Evolutionary conservation across 2,888 invertebrate genomes (phyloP).

Genomic region (Spodoptera exigua): DNA sequence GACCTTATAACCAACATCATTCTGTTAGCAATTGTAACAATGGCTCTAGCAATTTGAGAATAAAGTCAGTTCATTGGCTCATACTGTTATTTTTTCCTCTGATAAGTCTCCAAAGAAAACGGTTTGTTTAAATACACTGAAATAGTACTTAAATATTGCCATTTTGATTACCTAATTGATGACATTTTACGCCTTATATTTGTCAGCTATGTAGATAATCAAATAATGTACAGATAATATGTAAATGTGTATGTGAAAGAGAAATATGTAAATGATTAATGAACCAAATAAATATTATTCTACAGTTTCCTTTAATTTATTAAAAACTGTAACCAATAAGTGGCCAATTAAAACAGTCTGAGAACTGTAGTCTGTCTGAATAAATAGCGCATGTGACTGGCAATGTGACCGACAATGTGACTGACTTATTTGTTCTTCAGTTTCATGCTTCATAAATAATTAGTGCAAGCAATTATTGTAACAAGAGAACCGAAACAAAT

Average conservation of each 20-base stretch:
- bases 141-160: not conserved
- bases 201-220: too few relatives aligned
- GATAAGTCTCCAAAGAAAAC: too few relatives aligned
- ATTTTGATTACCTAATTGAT: not conserved
- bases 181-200: too few relatives aligned
- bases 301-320: constrained; percentile 47
- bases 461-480: constrained; percentile 52
- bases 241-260: too few relatives aligned
- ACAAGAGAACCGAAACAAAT: constrained; percentile 38
- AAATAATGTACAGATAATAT: too few relatives aligned
- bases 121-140: not conserved
- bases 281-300: constrained; percentile 14
- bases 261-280: constrained; percentile 11
- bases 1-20: constrained; percentile 15
- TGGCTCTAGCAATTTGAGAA: constrained; percentile 7
- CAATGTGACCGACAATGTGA: constrained; percentile 73
- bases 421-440: constrained; percentile 49
- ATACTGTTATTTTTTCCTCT: not conserved
- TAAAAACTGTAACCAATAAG: constrained; percentile 47
- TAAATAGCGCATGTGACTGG: constrained; percentile 60
- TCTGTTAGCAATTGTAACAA: constrained; percentile 16
- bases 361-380: constrained; percentile 56
- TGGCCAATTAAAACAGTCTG: constrained; percentile 61
- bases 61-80: constrained; percentile 20
- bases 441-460: constrained; percentile 44